These are phyloP conservation scores for Melanotaenia pygmaea DNA, from an alignment of 2,797 vertebrate species.

Conservation along the genomic window DNA sequence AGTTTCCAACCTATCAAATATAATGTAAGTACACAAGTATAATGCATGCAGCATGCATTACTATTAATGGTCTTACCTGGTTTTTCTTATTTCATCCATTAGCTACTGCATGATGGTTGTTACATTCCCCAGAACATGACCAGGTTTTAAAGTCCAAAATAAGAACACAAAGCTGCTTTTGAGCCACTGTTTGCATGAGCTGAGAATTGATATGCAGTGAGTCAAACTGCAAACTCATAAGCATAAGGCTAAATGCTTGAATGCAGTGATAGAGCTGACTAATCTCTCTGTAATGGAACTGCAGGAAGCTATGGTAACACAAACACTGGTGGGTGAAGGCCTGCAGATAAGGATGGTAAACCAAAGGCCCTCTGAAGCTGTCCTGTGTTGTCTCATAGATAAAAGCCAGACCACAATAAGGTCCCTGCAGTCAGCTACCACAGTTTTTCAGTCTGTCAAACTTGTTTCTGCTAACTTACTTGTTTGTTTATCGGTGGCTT, in stretches of 20 bases:
- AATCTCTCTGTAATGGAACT: conserved; percentile 23
- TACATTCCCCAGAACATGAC: not conserved
- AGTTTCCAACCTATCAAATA: not conserved
- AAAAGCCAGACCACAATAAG: conserved; percentile 74
- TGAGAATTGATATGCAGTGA: not conserved
- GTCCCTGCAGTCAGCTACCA: conserved; percentile 49
- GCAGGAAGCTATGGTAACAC: conserved; percentile 41
- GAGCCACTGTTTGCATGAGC: not conserved
- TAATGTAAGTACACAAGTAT: not conserved
- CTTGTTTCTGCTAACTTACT: conserved; percentile 59
- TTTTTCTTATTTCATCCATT: not conserved
- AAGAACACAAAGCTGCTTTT: not conserved
- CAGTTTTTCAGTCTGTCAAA: conserved; percentile 72
- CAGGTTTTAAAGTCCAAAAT: not conserved
- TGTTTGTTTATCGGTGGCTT: conserved; percentile 74
- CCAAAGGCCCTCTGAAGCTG: conserved; percentile 51
- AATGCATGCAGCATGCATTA: not conserved
- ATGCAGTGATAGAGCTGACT: conserved; percentile 26
- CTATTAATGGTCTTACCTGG: not conserved
- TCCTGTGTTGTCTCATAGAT: conserved; percentile 66
- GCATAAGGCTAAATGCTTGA: conserved; percentile 16
- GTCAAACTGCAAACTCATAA: conserved; percentile 33
- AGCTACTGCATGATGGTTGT: not conserved
- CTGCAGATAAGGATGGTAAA: conserved; percentile 55
- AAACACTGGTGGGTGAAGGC: conserved; percentile 36